Evolutionary conservation across 2,888 invertebrate species (phyloP), one percentile per base, ranked within the genome.

Genomic region (Acrobasis consociella): DNA sequence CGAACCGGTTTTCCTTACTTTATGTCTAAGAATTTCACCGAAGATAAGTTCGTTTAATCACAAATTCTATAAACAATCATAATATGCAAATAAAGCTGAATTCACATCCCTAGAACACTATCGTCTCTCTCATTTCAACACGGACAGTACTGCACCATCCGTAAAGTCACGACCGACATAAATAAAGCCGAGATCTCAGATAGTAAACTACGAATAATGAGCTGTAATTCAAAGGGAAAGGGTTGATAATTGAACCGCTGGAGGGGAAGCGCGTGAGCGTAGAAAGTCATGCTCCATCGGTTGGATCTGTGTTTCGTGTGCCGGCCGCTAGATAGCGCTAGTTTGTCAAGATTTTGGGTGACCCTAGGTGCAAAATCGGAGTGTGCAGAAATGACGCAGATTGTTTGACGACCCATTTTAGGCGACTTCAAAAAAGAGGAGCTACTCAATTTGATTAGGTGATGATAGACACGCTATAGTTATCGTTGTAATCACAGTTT

Each of bases 81-180:
- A 31, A 31, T 8, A 31, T 31, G 8, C 31, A 31, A 31, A 31
- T 31, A 31, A 31, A 31, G 7, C 31, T 31, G 31, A 31, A 8
- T 31, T 31, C 31, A 31, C 31, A 31, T 31, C 31, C 31, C 31
- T 31, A 31, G 62, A 64, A 64, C 59, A 69, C 67, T 66, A 76
- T 76, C 72, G 70, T 75, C 79, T 83, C 82, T 84, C 82, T 83
- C 84, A 81, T 87, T 87, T 88, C 86, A 85, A 86, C 87, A 78
- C 72, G 80, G 80, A 63, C 72, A 67, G 64, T 68, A 66, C 70
- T 65, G 62, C 63, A 60, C 61, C 68, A 65, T 67, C 70, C 72
- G 66, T 71, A 72, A 51, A 86, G 89, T 91, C 91, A 91, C 91
- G 91, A 91, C 74, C 77, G 80, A 85, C 85, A 88, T 91, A 89